phyloP scores from a whole-genome alignment of 2,113 vertebrate species.

The Brachyistius frenatus region DNA sequence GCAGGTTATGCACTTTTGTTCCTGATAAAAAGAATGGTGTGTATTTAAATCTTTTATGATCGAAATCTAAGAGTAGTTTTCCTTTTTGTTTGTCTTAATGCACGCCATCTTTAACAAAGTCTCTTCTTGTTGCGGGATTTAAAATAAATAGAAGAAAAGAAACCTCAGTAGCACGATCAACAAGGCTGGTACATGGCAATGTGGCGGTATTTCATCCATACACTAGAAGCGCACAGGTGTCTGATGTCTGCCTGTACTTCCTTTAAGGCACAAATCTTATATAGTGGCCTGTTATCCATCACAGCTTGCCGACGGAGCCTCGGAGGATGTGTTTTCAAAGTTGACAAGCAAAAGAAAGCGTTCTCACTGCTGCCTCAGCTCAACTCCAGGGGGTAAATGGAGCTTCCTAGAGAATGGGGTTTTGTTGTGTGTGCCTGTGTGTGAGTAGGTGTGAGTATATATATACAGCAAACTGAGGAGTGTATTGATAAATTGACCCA shows the following conservation, averaged over 20 bases:
- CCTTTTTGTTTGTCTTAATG: not conserved
- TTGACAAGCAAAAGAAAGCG: conserved; percentile 46
- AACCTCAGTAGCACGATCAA: not conserved
- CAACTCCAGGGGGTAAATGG: conserved; percentile 60
- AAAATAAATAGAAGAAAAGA: too few relatives aligned
- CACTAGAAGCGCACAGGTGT: not conserved
- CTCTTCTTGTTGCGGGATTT: not conserved
- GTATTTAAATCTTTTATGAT: conserved; percentile 45
- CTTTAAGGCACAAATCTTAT: conserved; percentile 43
- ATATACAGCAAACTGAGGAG: conserved; percentile 28
- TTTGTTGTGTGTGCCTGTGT: conserved; percentile 2
- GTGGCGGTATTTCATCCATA: not conserved
- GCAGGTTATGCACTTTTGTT: conserved; percentile 34
- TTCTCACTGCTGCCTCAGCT: conserved; percentile 35
- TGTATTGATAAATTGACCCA: conserved; percentile 43
- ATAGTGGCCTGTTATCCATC: conserved; percentile 44
- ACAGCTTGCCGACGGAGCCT: conserved; percentile 43
- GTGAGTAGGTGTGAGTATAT: conserved; percentile 7
- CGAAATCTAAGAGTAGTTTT: conserved; percentile 18
- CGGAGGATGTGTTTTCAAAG: conserved; percentile 44
- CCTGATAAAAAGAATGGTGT: conserved; percentile 4
- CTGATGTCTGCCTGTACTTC: conserved; percentile 7
- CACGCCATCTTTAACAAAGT: not conserved
- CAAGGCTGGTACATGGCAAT: not conserved
- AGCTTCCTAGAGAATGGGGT: conserved; percentile 21